phyloP scores from a whole-genome alignment of 2,888 invertebrate species.

The Epistrophe grossulariae region DNA sequence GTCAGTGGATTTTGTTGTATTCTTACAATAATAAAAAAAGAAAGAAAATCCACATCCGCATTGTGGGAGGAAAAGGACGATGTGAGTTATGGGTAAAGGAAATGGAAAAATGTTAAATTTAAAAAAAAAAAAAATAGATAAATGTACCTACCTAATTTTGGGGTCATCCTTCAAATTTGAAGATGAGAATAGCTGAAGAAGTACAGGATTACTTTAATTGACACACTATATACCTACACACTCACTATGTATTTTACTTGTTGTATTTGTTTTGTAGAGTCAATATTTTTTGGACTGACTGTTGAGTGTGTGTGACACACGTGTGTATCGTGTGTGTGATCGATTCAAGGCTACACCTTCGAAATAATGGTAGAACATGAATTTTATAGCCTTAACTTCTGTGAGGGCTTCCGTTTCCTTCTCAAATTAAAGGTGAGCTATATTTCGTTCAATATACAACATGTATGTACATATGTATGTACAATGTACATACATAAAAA shows the following conservation, averaged over 20 bases:
- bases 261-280: slow-evolving; percentile 4
- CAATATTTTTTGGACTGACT: background rate
- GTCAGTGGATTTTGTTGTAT: slow-evolving; percentile 6
- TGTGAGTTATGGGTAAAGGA: slow-evolving; percentile 1
- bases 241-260: background rate
- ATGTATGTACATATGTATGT: background rate
- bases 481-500: background rate
- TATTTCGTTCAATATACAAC: background rate
- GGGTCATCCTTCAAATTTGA: slow-evolving; percentile 11
- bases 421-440: slow-evolving; percentile 28
- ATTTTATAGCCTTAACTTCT: slow-evolving; percentile 44
- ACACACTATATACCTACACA: background rate
- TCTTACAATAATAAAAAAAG: background rate
- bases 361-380: slow-evolving; percentile 40
- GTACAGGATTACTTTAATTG: slow-evolving; percentile 20
- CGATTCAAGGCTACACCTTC: slow-evolving; percentile 65
- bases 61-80: background rate
- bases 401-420: slow-evolving; percentile 34
- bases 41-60: background rate
- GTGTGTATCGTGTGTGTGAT: slow-evolving; percentile 39
- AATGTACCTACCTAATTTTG: slow-evolving; percentile 28
- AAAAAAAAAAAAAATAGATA: slow-evolving; percentile 51
- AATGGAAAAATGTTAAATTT: slow-evolving; percentile 35
- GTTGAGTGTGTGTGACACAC: slow-evolving; percentile 26
- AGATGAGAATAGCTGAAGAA: background rate